phyloP scores from a whole-genome alignment of 37 sponge, comb jelly and placozoan species.

The Cliona cf. orientalis region DNA sequence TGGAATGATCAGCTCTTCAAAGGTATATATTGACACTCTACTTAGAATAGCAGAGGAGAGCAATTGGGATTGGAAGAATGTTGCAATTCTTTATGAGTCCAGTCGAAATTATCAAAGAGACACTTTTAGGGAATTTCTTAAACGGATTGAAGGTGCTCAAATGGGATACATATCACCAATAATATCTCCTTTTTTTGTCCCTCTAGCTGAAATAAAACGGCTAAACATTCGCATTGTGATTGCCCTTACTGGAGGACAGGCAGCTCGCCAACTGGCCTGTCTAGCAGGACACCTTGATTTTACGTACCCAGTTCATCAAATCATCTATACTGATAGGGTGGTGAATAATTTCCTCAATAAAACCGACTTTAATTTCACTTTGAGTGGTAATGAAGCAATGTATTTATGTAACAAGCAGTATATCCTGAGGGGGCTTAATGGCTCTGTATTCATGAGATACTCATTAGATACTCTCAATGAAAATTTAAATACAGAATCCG shows the following conservation, averaged over 20 bases:
- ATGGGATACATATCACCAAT: not conserved
- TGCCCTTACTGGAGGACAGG: not conserved
- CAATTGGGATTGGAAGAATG: not conserved
- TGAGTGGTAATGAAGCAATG: too few species aligned
- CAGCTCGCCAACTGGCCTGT: conserved; percentile 4
- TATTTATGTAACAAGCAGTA: not conserved
- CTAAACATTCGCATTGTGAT: not conserved
- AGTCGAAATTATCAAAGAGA: not conserved
- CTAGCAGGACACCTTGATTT: not conserved
- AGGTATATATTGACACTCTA: not conserved
- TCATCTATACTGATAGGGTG: not conserved
- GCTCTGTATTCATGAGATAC: not conserved
- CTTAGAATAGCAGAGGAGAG: not conserved
- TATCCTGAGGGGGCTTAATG: not conserved
- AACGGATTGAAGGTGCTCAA: not conserved
- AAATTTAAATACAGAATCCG: not conserved
- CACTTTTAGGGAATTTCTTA: not conserved
- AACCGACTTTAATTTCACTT: not conserved
- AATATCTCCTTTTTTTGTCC: not conserved
- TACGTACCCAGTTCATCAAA: not conserved
- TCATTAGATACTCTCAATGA: not conserved
- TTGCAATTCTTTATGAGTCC: not conserved
- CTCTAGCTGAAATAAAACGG: not conserved
- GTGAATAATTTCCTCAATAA: not conserved
- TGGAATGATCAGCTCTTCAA: not conserved